These are phyloP conservation scores for Megalops cyprinoides DNA, from an alignment of 2,797 vertebrate species.

Conservation along the genomic window DNA sequence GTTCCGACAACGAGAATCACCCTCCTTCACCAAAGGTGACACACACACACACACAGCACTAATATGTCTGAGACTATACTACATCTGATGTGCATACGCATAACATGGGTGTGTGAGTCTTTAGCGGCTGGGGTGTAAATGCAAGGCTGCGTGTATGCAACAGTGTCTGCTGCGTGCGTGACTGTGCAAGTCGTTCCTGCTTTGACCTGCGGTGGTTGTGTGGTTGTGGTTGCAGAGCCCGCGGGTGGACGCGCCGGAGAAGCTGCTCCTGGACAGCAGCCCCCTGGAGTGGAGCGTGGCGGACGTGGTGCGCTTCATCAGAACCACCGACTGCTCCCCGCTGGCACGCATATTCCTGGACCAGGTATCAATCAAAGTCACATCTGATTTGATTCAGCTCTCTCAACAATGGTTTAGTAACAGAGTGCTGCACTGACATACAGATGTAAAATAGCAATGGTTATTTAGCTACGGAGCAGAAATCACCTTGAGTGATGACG, in stretches of 20 bases:
- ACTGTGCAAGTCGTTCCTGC: constrained; percentile 10
- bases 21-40: constrained; percentile 77
- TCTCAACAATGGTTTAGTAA: background rate
- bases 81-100: too few species aligned
- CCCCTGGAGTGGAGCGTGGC: constrained; percentile 79
- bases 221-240: constrained; percentile 6
- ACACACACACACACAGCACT: constrained; percentile 18
- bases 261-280: constrained; percentile 70
- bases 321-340: constrained; percentile 78
- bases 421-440: too few species aligned
- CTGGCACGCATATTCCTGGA: constrained; percentile 79
- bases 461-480: too few species aligned
- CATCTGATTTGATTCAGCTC: background rate
- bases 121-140: background rate
- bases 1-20: constrained; percentile 78
- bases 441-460: background rate
- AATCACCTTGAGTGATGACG: background rate
- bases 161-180: background rate
- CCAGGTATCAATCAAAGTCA: constrained; percentile 65
- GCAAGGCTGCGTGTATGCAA: background rate
- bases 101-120: background rate
- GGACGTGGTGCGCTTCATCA: constrained; percentile 79
- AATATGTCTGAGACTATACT: too few species aligned
- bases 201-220: background rate
- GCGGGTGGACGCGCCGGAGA: constrained; percentile 19